phyloP scores from a whole-genome alignment of 2,888 invertebrate genomes.

The Branchipolynoe longqiensis region DNA sequence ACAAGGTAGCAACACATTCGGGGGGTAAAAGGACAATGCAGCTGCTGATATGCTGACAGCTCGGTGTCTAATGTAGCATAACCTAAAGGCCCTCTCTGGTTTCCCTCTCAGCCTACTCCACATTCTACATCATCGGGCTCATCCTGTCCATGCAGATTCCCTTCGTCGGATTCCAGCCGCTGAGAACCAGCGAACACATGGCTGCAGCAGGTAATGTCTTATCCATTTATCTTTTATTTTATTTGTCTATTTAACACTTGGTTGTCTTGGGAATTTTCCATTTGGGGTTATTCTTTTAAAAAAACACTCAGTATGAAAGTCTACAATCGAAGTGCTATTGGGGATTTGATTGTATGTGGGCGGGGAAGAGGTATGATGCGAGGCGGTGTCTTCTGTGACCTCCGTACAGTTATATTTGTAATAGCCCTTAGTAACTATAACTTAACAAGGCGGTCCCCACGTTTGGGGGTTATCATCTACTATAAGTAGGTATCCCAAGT shows the following conservation, averaged over 20 bases:
- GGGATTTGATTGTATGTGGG: background rate
- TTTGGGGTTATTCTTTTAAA: background rate
- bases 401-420: too few relatives aligned
- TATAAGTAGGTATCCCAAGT: too few relatives aligned
- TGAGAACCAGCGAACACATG: conserved; percentile 99
- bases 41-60: too few relatives aligned
- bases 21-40: too few relatives aligned
- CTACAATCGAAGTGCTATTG: background rate
- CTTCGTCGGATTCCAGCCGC: conserved; percentile 96
- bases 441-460: too few relatives aligned
- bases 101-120: conserved; percentile 90
- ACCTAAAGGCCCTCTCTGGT: too few relatives aligned
- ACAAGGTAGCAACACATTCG: too few relatives aligned
- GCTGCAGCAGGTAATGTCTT: conserved; percentile 94
- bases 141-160: conserved; percentile 96
- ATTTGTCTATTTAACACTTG: background rate
- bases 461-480: too few relatives aligned
- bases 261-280: background rate
- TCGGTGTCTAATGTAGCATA: too few relatives aligned
- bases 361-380: background rate
- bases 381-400: too few relatives aligned
- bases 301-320: background rate
- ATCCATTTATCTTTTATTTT: conserved; percentile 61
- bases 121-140: conserved; percentile 97
- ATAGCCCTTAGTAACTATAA: too few relatives aligned